A percentile compares a stretch with the other conserved stretches of the same genome.
phyloP scores from a whole-genome alignment of 2,888 invertebrate genomes.

The Oxystoma pomonae region DNA sequence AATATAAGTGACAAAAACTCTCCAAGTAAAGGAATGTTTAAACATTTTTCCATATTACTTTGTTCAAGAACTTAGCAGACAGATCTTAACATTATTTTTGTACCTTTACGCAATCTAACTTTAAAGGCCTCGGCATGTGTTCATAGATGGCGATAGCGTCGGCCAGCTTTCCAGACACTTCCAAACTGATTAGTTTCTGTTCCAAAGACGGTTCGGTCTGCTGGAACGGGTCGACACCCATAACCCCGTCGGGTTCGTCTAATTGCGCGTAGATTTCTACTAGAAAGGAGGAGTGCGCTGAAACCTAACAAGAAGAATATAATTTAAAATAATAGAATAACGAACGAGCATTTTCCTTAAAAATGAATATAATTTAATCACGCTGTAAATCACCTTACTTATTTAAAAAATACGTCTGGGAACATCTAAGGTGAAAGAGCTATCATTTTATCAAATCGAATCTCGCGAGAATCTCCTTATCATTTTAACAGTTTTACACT shows the following conservation, averaged over 20 bases:
- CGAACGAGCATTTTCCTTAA: no score
- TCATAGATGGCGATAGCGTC: constrained; percentile 90
- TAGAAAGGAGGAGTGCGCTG: constrained; percentile 56
- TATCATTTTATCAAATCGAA: no score
- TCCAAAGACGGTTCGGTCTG: constrained; percentile 71
- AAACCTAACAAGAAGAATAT: constrained; percentile 1
- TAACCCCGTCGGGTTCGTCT: constrained; percentile 88
- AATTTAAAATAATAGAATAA: no score
- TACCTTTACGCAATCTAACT: constrained; percentile 48
- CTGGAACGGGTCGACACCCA: constrained; percentile 73
- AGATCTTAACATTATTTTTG: neutral
- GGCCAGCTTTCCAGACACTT: constrained; percentile 75
- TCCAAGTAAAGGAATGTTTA: no score
- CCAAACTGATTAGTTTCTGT: constrained; percentile 80
- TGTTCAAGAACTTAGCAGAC: neutral
- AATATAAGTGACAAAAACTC: no score
- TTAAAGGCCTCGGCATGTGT: constrained; percentile 58
- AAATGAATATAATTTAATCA: no score
- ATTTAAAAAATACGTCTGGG: no score
- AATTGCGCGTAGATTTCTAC: constrained; percentile 79
- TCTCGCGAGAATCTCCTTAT: no score
- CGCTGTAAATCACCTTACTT: no score
- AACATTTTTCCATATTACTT: no score
- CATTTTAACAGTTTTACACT: no score
- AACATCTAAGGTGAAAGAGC: no score